Conservation (phyloP, 2,797 vertebrate genomes). For the Anableps anableps region DNA sequence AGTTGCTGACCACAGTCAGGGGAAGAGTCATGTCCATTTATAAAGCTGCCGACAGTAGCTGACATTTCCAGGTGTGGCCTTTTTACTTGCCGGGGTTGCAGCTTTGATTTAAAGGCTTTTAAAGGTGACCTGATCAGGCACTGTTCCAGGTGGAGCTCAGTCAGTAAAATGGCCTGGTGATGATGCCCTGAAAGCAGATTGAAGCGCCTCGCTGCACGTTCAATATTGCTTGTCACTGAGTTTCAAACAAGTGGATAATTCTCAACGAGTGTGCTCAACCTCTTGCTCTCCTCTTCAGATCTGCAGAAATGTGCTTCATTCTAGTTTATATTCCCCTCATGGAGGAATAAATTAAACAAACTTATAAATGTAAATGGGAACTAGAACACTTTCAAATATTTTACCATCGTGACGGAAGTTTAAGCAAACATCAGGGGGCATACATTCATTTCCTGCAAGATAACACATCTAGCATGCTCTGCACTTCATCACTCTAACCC, state of each 20-base stretch:
- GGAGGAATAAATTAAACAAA: conserved; percentile 33
- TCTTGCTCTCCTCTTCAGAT: conserved; percentile 31
- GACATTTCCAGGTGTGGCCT: conserved; percentile 48
- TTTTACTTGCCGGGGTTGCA: conserved; percentile 30
- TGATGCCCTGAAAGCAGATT: conserved; percentile 44
- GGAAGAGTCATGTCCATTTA: conserved; percentile 45
- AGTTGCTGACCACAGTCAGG: conserved; percentile 52
- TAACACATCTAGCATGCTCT: conserved; percentile 45
- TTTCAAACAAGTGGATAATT: conserved; percentile 52
- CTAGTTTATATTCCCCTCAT: conserved; percentile 18
- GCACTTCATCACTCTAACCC: conserved; percentile 50
- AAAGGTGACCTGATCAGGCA: conserved; percentile 66
- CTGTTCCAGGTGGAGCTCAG: conserved; percentile 44
- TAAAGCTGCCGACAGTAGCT: conserved; percentile 34
- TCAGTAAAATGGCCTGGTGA: conserved; percentile 26
- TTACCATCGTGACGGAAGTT: conserved; percentile 47
- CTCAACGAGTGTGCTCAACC: conserved; percentile 1
- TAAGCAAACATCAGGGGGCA: conserved; percentile 47
- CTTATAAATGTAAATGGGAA: conserved; percentile 43
- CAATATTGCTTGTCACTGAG: conserved; percentile 32
- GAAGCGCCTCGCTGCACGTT: conserved; percentile 27
- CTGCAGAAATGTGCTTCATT: conserved; percentile 24
- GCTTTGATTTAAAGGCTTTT: conserved; percentile 62
- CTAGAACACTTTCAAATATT: conserved; percentile 37
- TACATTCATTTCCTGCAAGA: conserved; percentile 40